Conservation (phyloP, 2,113 vertebrate genomes). For the Campylomormyrus numenius region DNA sequence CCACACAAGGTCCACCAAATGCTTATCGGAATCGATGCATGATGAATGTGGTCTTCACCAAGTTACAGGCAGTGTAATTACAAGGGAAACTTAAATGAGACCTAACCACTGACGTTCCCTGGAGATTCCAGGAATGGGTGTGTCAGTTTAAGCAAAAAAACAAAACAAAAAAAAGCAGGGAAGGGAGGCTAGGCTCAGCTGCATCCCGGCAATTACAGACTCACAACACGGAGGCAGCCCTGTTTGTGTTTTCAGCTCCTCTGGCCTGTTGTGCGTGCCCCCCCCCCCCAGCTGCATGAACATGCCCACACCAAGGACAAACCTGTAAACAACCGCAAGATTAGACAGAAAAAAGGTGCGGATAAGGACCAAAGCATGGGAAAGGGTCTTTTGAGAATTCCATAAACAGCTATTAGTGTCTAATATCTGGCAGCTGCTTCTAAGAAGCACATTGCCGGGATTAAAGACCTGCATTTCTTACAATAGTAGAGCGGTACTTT, state of each 20-base stretch:
- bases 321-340: background rate
- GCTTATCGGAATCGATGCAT: constrained; percentile 41
- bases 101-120: constrained; percentile 55
- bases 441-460: background rate
- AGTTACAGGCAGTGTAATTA: constrained; percentile 48
- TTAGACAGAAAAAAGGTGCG: background rate
- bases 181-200: constrained; percentile 27
- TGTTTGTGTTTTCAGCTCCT: constrained; percentile 8
- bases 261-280: background rate
- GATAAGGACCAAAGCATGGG: background rate
- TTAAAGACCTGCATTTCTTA: background rate
- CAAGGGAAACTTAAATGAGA: constrained; percentile 47
- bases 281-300: background rate
- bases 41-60: constrained; percentile 40
- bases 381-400: background rate
- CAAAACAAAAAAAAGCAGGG: background rate
- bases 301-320: background rate
- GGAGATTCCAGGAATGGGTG: constrained; percentile 61
- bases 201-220: constrained; percentile 51
- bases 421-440: background rate
- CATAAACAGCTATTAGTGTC: constrained; percentile 10
- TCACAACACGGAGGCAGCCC: constrained; percentile 24
- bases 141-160: constrained; percentile 50
- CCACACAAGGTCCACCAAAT: background rate
- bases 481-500: background rate